phyloP scores from a whole-genome alignment of 2,113 vertebrate genomes.

The Callithrix jacchus region DNA sequence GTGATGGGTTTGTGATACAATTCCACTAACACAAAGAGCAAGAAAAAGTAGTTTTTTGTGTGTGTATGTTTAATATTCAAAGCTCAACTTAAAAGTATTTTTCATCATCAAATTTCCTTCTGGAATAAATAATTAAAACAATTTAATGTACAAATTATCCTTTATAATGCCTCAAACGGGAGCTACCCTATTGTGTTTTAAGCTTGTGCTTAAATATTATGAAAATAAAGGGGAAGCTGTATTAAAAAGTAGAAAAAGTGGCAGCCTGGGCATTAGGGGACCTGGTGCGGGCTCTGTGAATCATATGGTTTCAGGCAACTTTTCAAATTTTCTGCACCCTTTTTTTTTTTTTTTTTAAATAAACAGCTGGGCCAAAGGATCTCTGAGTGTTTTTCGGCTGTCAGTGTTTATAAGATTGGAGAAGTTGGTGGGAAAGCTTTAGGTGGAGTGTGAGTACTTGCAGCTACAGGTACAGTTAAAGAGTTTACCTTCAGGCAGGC shows the following conservation, averaged over 20 bases:
- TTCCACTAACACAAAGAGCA: background rate
- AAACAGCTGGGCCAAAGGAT: background rate
- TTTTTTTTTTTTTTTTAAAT: background rate
- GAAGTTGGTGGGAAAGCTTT: background rate
- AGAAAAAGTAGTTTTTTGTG: background rate
- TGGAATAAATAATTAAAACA: background rate
- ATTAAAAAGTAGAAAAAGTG: background rate
- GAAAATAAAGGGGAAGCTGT: background rate
- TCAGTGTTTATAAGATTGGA: background rate
- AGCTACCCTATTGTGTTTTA: background rate
- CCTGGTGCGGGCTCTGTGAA: background rate
- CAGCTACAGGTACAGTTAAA: background rate
- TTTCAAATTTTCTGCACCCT: background rate
- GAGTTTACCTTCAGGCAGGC: background rate
- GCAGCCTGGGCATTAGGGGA: too few species aligned
- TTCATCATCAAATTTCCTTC: background rate
- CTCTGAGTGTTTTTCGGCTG: background rate
- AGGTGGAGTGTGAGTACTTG: too few species aligned
- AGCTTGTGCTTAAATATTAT: background rate
- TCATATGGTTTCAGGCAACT: background rate
- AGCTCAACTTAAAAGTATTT: background rate
- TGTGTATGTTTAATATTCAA: background rate
- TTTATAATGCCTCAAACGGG: background rate
- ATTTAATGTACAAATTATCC: background rate
- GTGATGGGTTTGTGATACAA: background rate